Evolutionary conservation across 2,113 vertebrate species (phyloP).

Genomic region (Tamias sibiricus): DNA sequence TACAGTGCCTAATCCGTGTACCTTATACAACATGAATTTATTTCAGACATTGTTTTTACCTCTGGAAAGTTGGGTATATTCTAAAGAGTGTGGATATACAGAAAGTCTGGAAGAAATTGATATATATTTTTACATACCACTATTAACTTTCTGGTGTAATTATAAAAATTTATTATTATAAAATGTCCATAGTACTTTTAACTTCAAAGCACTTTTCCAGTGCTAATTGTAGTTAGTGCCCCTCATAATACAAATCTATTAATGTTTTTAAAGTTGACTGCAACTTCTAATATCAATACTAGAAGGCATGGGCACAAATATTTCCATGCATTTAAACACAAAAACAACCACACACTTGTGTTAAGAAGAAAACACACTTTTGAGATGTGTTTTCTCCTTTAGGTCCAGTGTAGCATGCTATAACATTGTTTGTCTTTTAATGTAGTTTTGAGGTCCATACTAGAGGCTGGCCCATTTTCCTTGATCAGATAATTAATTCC

Average conservation of each 20-base stretch:
- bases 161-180: not conserved
- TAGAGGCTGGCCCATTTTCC: not conserved
- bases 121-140: not conserved
- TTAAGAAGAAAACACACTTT: not conserved
- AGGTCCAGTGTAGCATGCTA: not conserved
- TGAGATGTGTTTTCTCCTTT: not conserved
- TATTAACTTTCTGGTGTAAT: not conserved
- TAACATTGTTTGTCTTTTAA: not conserved
- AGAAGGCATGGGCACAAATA: not conserved
- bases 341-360: rapidly evolving
- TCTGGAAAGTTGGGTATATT: not conserved
- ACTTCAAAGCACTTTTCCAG: not conserved
- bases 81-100: not conserved
- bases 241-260: not conserved
- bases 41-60: slow-evolving; percentile 2
- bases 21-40: not conserved
- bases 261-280: not conserved
- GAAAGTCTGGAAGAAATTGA: not conserved
- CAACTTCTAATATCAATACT: not conserved
- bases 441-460: not conserved
- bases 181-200: not conserved
- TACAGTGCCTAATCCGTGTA: not conserved
- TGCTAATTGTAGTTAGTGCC: not conserved
- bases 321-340: not conserved
- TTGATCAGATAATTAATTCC: not conserved